Conservation (phyloP, 1,140 invertebrate species). For the Stratiolaelaps scimitus region DNA sequence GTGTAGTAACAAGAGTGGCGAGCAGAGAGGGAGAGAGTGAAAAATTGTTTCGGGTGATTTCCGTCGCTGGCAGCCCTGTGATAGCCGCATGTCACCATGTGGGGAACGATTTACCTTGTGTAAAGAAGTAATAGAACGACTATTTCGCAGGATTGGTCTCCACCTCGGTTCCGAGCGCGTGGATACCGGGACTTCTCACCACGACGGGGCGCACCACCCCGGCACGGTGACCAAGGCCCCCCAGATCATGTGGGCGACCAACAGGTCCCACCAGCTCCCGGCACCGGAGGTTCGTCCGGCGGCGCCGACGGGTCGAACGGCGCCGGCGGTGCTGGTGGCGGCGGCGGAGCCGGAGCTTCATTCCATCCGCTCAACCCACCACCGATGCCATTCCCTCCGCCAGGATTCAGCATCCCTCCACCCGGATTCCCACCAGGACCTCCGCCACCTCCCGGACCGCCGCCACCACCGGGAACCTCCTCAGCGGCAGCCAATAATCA, state of each 20-base stretch:
- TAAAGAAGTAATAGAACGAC: no score
- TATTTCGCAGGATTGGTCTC: constrained; percentile 2
- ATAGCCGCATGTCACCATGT: no score
- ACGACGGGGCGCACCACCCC: not conserved
- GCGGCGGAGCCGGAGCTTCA: not conserved
- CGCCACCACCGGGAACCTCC: constrained; percentile 4
- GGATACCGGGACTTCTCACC: constrained; percentile 8
- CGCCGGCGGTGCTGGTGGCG: no score
- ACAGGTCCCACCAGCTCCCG: not conserved
- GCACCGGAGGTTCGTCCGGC: no score
- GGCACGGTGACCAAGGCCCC: not conserved
- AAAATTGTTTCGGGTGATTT: no score
- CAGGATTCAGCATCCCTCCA: not conserved
- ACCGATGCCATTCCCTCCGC: constrained; percentile 23
- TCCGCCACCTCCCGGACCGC: not conserved
- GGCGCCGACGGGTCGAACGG: no score
- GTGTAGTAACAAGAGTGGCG: no score
- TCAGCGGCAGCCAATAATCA: no score
- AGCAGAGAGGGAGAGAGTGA: no score
- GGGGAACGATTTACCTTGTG: no score
- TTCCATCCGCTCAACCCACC: constrained; percentile 13
- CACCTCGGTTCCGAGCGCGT: not conserved
- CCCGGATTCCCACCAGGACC: not conserved
- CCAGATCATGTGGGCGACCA: not conserved
- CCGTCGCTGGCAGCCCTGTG: no score